Evolutionary conservation across 2,113 vertebrate genomes (phyloP).

Genomic region (Anser brachyrhynchus): DNA sequence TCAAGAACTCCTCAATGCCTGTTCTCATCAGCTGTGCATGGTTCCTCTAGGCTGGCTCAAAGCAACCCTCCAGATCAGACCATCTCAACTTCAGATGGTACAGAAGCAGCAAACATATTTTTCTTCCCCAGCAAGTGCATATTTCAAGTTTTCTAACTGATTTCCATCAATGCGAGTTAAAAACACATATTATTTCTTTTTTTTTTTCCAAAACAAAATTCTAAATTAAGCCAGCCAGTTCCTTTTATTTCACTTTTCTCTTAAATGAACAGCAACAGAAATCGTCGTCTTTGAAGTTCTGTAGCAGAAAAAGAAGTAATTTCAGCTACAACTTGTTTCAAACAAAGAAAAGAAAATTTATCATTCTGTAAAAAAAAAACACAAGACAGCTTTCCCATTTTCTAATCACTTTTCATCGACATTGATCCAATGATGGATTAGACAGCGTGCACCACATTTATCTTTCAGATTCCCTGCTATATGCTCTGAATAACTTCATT

Average conservation of each 20-base stretch:
- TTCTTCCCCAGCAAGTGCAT: background rate
- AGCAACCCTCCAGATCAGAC: background rate
- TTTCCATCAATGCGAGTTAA: background rate
- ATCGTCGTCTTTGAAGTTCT: background rate
- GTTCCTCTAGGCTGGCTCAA: background rate
- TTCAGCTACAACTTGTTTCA: background rate
- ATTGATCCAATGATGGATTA: constrained; percentile 26
- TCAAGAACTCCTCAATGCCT: background rate
- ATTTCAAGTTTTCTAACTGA: background rate
- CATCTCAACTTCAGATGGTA: background rate
- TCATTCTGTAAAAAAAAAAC: constrained; percentile 12
- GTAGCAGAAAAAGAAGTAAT: background rate
- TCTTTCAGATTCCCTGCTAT: constrained; percentile 12
- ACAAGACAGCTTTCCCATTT: constrained; percentile 19
- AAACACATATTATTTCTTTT: background rate
- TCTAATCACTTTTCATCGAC: constrained; percentile 31
- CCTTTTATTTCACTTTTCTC: background rate
- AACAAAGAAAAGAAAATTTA: background rate
- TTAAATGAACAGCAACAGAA: background rate
- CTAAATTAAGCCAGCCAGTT: background rate
- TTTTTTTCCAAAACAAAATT: background rate
- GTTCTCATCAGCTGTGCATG: background rate
- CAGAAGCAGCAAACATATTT: background rate
- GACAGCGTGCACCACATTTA: background rate
- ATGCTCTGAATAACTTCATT: background rate